Conservation (phyloP, 92 coral and sea anemone species). For the Phenganax subtilis region DNA sequence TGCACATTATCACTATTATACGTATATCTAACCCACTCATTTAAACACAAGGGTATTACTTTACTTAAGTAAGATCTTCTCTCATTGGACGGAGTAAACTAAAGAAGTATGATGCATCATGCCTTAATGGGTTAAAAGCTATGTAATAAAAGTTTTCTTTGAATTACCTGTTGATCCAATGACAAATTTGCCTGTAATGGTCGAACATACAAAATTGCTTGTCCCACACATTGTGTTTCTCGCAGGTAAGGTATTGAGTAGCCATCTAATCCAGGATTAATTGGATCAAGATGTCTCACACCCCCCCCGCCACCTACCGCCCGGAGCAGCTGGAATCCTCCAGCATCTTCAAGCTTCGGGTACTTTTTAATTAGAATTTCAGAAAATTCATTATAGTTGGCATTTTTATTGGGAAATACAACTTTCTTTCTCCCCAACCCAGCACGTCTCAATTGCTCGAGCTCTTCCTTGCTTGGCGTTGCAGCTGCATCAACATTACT, state of each 20-base stretch:
- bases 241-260: constrained; percentile 25
- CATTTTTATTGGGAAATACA: constrained; percentile 7
- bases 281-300: constrained; percentile 17
- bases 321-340: background rate
- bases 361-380: background rate
- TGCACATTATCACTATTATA: too few relatives aligned
- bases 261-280: constrained; percentile 15
- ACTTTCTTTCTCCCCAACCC: background rate
- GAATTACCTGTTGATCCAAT: too few relatives aligned
- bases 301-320: constrained; percentile 21
- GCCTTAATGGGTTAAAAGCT: too few relatives aligned
- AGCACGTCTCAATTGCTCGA: background rate
- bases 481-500: background rate
- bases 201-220: constrained; percentile 16
- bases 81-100: too few relatives aligned
- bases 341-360: background rate
- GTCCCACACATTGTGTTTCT: constrained; percentile 25
- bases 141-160: too few relatives aligned
- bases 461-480: constrained; percentile 19
- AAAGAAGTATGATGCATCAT: too few relatives aligned
- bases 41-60: too few relatives aligned
- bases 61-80: too few relatives aligned
- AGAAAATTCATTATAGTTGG: background rate
- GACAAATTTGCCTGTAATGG: constrained; percentile 3
- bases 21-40: too few relatives aligned